These are phyloP conservation scores for Sigmodon hispidus DNA, from an alignment of 2,113 vertebrate genomes.

Conservation along the genomic window DNA sequence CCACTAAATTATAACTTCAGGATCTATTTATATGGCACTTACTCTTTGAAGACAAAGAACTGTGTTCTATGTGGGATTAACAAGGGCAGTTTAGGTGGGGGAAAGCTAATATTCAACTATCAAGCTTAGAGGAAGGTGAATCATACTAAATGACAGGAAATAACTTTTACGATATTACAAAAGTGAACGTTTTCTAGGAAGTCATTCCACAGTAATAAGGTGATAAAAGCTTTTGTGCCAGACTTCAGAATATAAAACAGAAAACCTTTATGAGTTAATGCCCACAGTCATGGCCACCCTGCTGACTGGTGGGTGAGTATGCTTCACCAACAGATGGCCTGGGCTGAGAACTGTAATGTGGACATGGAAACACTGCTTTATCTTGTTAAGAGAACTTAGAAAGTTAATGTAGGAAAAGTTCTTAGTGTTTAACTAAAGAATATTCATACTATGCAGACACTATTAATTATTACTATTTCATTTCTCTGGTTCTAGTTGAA, in stretches of 20 bases:
- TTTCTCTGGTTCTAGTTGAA: background rate
- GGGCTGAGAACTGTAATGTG: background rate
- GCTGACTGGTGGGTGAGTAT: rapidly evolving
- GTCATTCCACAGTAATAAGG: background rate
- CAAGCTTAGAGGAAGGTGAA: constrained; percentile 35
- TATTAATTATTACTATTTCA: background rate
- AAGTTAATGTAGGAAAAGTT: background rate
- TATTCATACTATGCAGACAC: background rate
- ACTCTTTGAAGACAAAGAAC: constrained; percentile 63
- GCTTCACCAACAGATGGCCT: background rate
- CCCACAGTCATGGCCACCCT: background rate
- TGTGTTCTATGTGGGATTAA: background rate
- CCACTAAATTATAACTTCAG: constrained; percentile 79
- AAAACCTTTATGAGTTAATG: background rate
- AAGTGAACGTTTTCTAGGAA: constrained; percentile 47
- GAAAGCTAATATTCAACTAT: constrained; percentile 41
- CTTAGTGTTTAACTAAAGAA: background rate
- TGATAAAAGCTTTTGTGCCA: background rate
- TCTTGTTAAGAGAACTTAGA: background rate
- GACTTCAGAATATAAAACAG: constrained; percentile 1
- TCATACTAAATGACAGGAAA: constrained; percentile 57
- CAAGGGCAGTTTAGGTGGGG: constrained; percentile 37
- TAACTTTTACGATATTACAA: constrained; percentile 5
- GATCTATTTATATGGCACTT: constrained; percentile 75
- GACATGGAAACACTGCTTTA: background rate